These are phyloP conservation scores for Monopis laevigella DNA, from an alignment of 2,888 invertebrate species.

Conservation along the genomic window DNA sequence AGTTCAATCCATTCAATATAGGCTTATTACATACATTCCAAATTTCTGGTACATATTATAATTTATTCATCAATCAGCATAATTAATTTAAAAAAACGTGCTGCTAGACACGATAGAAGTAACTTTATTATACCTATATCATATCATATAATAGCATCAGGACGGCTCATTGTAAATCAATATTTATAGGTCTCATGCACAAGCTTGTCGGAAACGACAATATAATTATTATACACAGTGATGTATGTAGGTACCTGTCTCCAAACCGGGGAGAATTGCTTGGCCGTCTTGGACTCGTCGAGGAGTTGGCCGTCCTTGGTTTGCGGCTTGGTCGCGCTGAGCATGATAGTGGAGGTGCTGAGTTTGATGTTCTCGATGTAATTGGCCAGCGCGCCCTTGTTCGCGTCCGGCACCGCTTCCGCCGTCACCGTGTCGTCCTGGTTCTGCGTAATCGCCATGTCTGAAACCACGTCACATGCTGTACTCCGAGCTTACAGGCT, in stretches of 20 bases:
- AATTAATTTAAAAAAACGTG: too few relatives aligned
- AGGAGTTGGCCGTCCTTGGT: constrained; percentile 36
- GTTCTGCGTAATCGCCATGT: neutral
- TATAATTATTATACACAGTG: neutral
- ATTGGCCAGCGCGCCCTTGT: neutral
- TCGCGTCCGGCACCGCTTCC: neutral
- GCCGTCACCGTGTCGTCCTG: neutral
- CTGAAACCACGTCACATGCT: too few relatives aligned
- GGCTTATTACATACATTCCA: too few relatives aligned
- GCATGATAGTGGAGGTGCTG: neutral
- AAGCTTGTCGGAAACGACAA: neutral
- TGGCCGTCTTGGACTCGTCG: constrained; percentile 40
- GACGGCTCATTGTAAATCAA: too few relatives aligned
- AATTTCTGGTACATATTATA: too few relatives aligned
- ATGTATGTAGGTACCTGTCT: constrained; percentile 42
- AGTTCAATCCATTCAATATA: too few relatives aligned
- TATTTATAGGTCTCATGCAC: neutral
- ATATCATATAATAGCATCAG: too few relatives aligned
- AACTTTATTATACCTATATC: too few relatives aligned
- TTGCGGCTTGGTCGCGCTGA: neutral
- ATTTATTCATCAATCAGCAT: too few relatives aligned
- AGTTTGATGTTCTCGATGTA: neutral
- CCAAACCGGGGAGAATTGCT: constrained; percentile 52
- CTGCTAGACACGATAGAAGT: too few relatives aligned
- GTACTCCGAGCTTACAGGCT: too few relatives aligned